Evolutionary conservation across 2,888 invertebrate species (phyloP).

Genomic region (Lithophane ornitopus): DNA sequence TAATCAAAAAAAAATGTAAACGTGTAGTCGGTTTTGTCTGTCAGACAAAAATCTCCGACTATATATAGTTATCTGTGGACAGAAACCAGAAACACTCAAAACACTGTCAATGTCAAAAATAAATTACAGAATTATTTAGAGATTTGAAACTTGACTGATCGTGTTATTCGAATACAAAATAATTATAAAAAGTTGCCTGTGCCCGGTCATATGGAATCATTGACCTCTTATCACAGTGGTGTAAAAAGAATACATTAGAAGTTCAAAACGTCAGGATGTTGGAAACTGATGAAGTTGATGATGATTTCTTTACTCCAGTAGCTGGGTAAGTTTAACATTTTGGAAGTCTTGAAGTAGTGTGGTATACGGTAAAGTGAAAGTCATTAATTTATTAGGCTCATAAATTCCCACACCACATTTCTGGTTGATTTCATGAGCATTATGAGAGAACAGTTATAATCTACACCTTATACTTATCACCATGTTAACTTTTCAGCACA

Average conservation of each 20-base stretch:
- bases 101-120: neutral
- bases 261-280: constrained; percentile 69
- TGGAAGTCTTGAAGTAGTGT: neutral
- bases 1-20: no score
- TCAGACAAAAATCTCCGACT: no score
- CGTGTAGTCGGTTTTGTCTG: no score
- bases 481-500: constrained; percentile 75
- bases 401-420: neutral
- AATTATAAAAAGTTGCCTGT: neutral
- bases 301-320: constrained; percentile 86
- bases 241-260: neutral
- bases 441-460: neutral
- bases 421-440: neutral
- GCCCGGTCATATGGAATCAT: constrained; percentile 4
- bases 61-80: no score
- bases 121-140: neutral
- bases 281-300: constrained; percentile 85
- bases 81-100: no score
- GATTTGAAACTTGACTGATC: neutral
- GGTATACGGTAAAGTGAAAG: neutral
- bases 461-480: neutral
- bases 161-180: neutral
- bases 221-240: constrained; percentile 37
- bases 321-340: constrained; percentile 74
- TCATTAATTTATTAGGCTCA: neutral